Percentiles rank a stretch among this genome's conserved stretches.
Evolutionary conservation across 2,888 invertebrate genomes (phyloP).

Genomic region (Lasioglossum malachurum): DNA sequence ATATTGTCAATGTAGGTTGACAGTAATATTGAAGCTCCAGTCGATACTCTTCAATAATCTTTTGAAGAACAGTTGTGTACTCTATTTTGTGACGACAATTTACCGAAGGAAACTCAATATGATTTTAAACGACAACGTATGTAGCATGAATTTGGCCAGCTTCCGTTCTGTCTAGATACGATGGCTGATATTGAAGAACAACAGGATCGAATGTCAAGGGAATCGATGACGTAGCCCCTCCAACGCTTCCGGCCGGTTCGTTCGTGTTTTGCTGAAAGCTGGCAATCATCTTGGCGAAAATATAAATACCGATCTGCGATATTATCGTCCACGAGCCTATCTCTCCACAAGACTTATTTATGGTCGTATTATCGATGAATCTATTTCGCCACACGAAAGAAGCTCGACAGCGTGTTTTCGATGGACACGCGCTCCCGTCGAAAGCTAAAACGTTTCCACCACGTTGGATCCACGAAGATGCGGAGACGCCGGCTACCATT

Average conservation of each 20-base stretch:
- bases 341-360: conserved; percentile 35
- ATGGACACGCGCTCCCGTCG: not conserved
- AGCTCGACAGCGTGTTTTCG: not conserved
- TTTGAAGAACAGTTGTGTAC: too few relatives aligned
- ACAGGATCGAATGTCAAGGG: not conserved
- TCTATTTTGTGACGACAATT: too few relatives aligned
- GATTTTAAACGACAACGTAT: not conserved
- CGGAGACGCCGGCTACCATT: not conserved
- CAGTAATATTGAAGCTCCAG: too few relatives aligned
- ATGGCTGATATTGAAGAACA: not conserved
- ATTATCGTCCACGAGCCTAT: conserved; percentile 16
- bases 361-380: conserved; percentile 18
- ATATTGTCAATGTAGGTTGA: too few relatives aligned
- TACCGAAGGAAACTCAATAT: not conserved
- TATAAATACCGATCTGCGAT: conserved; percentile 19
- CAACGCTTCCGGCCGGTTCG: not conserved
- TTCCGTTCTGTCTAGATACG: not conserved
- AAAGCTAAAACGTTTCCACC: not conserved
- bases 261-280: not conserved
- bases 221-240: not conserved
- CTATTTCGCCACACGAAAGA: not conserved
- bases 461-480: too few relatives aligned
- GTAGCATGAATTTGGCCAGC: too few relatives aligned
- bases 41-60: too few relatives aligned
- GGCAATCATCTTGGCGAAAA: conserved; percentile 3